Conservation (phyloP, 2,797 vertebrate species). For the Moxostoma hubbsi region DNA sequence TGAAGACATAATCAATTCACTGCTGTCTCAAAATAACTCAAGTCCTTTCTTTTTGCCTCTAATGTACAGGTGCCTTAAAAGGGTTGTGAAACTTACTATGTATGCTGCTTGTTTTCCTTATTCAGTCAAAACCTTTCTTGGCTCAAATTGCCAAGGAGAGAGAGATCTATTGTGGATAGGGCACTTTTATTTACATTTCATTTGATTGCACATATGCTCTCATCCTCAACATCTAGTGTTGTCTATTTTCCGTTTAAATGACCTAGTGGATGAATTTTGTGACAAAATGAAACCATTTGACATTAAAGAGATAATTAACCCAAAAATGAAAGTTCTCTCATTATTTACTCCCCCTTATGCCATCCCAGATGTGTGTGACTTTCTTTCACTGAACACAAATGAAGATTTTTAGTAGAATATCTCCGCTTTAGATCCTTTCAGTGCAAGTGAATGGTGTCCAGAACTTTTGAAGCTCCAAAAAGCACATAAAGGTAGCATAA, state of each 20-base stretch:
- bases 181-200: slow-evolving; percentile 46
- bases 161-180: slow-evolving; percentile 24
- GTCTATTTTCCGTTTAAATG: background rate
- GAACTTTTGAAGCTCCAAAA: too few species aligned
- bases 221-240: slow-evolving; percentile 40
- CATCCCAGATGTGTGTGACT: too few species aligned
- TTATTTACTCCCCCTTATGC: too few species aligned
- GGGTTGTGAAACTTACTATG: slow-evolving; percentile 40
- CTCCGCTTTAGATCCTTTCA: too few species aligned
- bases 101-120: slow-evolving; percentile 70
- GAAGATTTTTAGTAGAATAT: too few species aligned
- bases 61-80: slow-evolving; percentile 47
- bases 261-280: background rate
- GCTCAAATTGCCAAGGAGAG: slow-evolving; percentile 39
- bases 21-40: slow-evolving; percentile 2
- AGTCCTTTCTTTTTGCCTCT: slow-evolving; percentile 28
- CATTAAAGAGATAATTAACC: background rate
- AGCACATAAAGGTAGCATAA: too few species aligned
- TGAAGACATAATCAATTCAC: slow-evolving; percentile 9
- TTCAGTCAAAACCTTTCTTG: slow-evolving; percentile 29
- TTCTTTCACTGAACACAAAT: too few species aligned
- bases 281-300: slow-evolving; percentile 3
- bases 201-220: slow-evolving; percentile 58
- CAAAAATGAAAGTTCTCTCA: too few species aligned
- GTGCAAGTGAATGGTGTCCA: too few species aligned